Percentiles rank a stretch among this genome's conserved stretches.
Evolutionary conservation across 2,797 vertebrate species (phyloP).

Genomic region (Chromis chromis): DNA sequence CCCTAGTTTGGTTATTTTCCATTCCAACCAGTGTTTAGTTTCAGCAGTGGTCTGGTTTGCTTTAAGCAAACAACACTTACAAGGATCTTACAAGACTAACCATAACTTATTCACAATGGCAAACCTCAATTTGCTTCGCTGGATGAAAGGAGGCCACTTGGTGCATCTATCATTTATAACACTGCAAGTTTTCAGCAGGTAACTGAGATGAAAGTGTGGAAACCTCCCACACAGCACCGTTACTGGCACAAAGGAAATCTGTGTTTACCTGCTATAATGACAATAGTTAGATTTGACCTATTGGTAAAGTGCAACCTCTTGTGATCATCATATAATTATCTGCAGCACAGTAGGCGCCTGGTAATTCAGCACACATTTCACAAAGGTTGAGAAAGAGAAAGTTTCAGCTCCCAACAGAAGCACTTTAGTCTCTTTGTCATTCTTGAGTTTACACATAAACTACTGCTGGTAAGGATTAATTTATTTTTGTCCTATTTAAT

Average conservation of each 20-base stretch:
- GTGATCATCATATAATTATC: constrained; percentile 20
- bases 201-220: constrained; percentile 20
- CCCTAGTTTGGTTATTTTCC: constrained; percentile 57
- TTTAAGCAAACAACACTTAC: constrained; percentile 38
- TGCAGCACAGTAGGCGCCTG: constrained; percentile 7
- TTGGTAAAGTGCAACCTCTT: constrained; percentile 45
- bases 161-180: constrained; percentile 17
- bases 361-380: constrained; percentile 15
- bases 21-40: constrained; percentile 48
- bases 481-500: constrained; percentile 23
- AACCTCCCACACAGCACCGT: constrained; percentile 14
- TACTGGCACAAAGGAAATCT: constrained; percentile 13
- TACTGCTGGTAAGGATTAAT: constrained; percentile 10
- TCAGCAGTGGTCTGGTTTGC: constrained; percentile 46
- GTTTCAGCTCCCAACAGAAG: constrained; percentile 15
- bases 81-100: constrained; percentile 22
- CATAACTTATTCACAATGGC: constrained; percentile 21
- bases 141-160: constrained; percentile 26
- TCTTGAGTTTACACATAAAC: constrained; percentile 38
- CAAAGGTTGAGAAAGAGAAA: background rate
- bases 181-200: constrained; percentile 3
- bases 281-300: constrained; percentile 24
- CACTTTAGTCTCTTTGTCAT: background rate
- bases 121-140: constrained; percentile 34
- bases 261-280: constrained; percentile 35